Evolutionary conservation across 2,888 invertebrate genomes (phyloP), one percentile per base, ranked within the genome.

Genomic region (Oscheius sp.): DNA sequence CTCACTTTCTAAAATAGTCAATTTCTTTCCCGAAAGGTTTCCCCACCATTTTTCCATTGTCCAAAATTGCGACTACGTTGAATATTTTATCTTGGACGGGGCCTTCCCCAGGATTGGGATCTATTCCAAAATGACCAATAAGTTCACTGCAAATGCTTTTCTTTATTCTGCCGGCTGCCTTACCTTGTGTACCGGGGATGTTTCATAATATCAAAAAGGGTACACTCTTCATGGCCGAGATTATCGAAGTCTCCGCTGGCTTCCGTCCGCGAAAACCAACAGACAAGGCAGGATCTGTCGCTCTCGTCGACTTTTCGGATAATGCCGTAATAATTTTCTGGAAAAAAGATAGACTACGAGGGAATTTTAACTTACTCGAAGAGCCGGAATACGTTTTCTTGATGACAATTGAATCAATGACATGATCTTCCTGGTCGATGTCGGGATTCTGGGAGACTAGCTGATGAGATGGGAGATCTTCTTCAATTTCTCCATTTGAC

Each of bases 121-220:
- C 35, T 6, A 35, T 35, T 9, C 35, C 35, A 35, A 35, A 35
- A 35, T 3, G 9, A 9, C 35, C 35, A 9, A 35, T 35, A 9
- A 35, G 9, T 6, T 35, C 35, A 35, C 35, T 35, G n/a, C n/a
- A 49, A 45, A 66, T 25, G 35, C 9, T 35, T 9, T 9, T 35
- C 35, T 9, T 9, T 35, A 3, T 35, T 27, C n/a, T 21, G 16
- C n/a, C n/a, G n/a, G n/a, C n/a, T n/a, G 3, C 35, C 18, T 35
- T 9, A 72, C 71, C 75, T 55, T 41, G 45, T 55, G 43, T 63
- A 72, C 18, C 12, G 7, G 2, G 68, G 61, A 56, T 75, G 75
- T 16, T 18, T 18, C 72, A 75, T 75, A 43, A 75, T 72, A 46
- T 75, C 75, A 64, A 75, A 75, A 13, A 75, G 72, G 13, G 75